phyloP scores from a whole-genome alignment of 2,113 vertebrate genomes.

The Oostethus manadensis region DNA sequence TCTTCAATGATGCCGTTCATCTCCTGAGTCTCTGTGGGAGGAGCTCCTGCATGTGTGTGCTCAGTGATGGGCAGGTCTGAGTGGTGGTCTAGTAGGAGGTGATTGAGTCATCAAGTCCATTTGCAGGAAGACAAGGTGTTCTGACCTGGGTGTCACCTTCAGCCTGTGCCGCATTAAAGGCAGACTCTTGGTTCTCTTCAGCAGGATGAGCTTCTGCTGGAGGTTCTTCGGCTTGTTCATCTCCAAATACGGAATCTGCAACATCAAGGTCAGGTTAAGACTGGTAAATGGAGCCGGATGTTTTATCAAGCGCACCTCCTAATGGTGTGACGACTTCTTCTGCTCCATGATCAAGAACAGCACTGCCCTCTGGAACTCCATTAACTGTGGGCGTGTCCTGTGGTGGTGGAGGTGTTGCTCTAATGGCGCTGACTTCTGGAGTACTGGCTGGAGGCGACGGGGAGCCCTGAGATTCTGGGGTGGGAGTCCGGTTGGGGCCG shows the following conservation, averaged over 20 bases:
- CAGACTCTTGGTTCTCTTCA: slow-evolving; percentile 12
- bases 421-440: slow-evolving; percentile 43
- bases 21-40: slow-evolving; percentile 72
- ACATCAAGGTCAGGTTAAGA: not conserved
- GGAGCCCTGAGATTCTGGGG: slow-evolving; percentile 58
- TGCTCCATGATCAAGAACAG: slow-evolving; percentile 34
- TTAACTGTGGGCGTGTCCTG: slow-evolving; percentile 54
- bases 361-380: slow-evolving; percentile 49
- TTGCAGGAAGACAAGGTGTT: not conserved
- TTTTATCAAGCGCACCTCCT: slow-evolving; percentile 28
- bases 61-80: slow-evolving; percentile 42
- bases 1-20: slow-evolving; percentile 91
- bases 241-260: slow-evolving; percentile 52
- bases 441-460: slow-evolving; percentile 55
- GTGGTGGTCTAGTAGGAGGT: slow-evolving; percentile 35
- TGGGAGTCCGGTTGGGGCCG: slow-evolving; percentile 36
- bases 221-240: slow-evolving; percentile 24
- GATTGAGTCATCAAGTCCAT: not conserved
- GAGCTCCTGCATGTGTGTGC: slow-evolving; percentile 47
- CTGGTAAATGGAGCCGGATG: not conserved
- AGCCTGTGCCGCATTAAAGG: not conserved
- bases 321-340: slow-evolving; percentile 26
- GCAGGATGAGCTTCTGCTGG: slow-evolving; percentile 8
- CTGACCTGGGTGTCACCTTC: slow-evolving; percentile 31
- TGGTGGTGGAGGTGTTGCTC: slow-evolving; percentile 25